Percentiles rank a stretch among this genome's conserved stretches.
Evolutionary conservation across 2,113 vertebrate species (phyloP).

Genomic region (Ammodytes dubius): DNA sequence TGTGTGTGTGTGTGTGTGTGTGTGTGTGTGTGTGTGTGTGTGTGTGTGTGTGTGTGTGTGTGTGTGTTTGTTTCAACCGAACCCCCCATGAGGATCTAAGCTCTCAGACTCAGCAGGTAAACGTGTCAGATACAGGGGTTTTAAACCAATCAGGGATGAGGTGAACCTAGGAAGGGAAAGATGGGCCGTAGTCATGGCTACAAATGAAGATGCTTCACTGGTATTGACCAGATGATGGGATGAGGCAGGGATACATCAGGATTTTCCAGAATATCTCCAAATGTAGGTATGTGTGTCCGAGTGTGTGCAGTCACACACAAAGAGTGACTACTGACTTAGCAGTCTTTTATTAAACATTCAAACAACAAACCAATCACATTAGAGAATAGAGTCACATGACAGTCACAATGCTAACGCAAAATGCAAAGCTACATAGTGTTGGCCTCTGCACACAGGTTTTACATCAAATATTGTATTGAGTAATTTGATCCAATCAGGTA

Average conservation of each 20-base stretch:
- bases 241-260: slow-evolving; percentile 69
- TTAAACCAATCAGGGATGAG: slow-evolving; percentile 68
- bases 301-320: slow-evolving; percentile 1
- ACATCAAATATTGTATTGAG: slow-evolving; percentile 37
- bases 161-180: slow-evolving; percentile 59
- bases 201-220: slow-evolving; percentile 77
- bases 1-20: slow-evolving; percentile 39
- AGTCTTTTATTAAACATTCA: slow-evolving; percentile 1
- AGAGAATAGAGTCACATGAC: background rate
- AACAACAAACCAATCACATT: slow-evolving; percentile 15
- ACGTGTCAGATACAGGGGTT: slow-evolving; percentile 56
- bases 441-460: slow-evolving; percentile 9
- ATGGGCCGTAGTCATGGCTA: slow-evolving; percentile 73
- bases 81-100: slow-evolving; percentile 52
- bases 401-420: background rate
- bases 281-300: slow-evolving; percentile 18
- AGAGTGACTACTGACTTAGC: slow-evolving; percentile 8
- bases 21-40: slow-evolving; percentile 18
- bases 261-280: slow-evolving; percentile 51
- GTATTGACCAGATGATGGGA: slow-evolving; percentile 73
- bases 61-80: slow-evolving; percentile 13
- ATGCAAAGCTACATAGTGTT: background rate
- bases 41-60: slow-evolving; percentile 44
- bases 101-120: slow-evolving; percentile 64
- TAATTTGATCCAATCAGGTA: slow-evolving; percentile 34